Base-by-base conservation (phyloP, 1,140 invertebrate species). In the Scylla paramamosain region DNA sequence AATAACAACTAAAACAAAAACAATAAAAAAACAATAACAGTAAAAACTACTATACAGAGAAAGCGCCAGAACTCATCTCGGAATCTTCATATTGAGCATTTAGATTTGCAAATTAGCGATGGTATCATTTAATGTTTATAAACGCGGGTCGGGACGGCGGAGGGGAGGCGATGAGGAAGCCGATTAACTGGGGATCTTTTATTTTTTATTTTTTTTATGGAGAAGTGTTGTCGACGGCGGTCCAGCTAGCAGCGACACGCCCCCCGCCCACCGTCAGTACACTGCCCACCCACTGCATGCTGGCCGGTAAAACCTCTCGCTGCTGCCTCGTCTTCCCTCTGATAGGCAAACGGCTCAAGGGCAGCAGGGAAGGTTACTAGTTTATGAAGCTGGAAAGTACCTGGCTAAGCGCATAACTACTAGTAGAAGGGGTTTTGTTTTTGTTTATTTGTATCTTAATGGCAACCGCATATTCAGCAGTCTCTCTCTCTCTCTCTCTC, bases 41-140 rank as follows among this genome's bases (percentile, higher is more conserved):
- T 67, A 25, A n/a, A 77, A 59, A 12, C 20, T 12, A 0, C 20
- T 59, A 3, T 59, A n/a, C 67, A n/a, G 20, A 77, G 25, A 7
- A 77, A 45, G 45, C 20, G 20, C 45, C 10, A 88, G 48, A 32
- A 52, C 20, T 82, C 31, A 77, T 12, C 48, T 1, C 32, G 31
- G 29, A 4, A 28, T 52, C 32, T 16, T 90, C 45, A 82, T 90
- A 39, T 90, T 25, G 29, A 87, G 93, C 89, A 90, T 89, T 94
- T 94, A 93, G 31, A 48, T 52, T 94, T 90, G 87, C 52, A 94
- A 90, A 94, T 94, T 89, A 90, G 93, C 93, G 86, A 94, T 94
- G 86, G 93, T 94, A 94, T 94, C 93, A 90, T n/a, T 77, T 14
- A 94, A 94, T 90, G 93, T 77, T 89, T 94, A 90, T 90, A 89